phyloP scores from a whole-genome alignment of 2,113 vertebrate genomes.

The Enhydra lutris region DNA sequence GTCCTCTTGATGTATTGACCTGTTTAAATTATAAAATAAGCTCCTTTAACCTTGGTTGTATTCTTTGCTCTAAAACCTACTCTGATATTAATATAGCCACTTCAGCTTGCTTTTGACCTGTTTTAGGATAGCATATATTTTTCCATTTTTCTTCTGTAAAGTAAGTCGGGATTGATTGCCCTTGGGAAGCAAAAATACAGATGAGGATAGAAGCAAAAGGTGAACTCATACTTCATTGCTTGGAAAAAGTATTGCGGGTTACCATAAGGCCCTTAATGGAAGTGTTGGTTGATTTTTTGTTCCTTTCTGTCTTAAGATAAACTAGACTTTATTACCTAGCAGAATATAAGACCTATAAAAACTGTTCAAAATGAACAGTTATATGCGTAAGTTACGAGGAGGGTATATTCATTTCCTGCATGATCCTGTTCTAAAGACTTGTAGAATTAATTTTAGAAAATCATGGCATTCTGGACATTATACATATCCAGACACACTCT shows the following conservation, averaged over 20 bases:
- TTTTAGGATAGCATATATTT: background rate
- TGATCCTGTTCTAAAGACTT: slow-evolving; percentile 47
- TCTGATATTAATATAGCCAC: background rate
- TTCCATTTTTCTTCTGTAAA: background rate
- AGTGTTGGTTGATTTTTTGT: slow-evolving; percentile 70
- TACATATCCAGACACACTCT: slow-evolving; percentile 2
- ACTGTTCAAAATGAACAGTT: slow-evolving; percentile 59
- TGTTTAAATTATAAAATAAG: background rate
- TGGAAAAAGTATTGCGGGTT: slow-evolving; percentile 38
- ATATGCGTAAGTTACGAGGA: slow-evolving; percentile 54
- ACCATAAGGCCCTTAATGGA: slow-evolving; percentile 49
- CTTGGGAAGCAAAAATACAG: slow-evolving; percentile 50
- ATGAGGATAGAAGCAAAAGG: slow-evolving; percentile 18
- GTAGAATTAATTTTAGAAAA: slow-evolving; percentile 60
- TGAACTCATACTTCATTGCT: background rate
- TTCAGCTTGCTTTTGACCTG: background rate
- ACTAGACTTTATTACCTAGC: slow-evolving; percentile 65
- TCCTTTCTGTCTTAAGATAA: slow-evolving; percentile 70
- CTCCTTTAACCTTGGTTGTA: background rate
- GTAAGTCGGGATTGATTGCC: slow-evolving; percentile 8
- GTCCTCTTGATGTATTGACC: background rate
- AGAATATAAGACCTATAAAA: slow-evolving; percentile 69
- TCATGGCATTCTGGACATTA: background rate
- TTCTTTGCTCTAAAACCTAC: slow-evolving; percentile 20
- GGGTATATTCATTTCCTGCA: slow-evolving; percentile 72